phyloP scores from a whole-genome alignment of 1,140 invertebrate species.

The Drosophila leontia region DNA sequence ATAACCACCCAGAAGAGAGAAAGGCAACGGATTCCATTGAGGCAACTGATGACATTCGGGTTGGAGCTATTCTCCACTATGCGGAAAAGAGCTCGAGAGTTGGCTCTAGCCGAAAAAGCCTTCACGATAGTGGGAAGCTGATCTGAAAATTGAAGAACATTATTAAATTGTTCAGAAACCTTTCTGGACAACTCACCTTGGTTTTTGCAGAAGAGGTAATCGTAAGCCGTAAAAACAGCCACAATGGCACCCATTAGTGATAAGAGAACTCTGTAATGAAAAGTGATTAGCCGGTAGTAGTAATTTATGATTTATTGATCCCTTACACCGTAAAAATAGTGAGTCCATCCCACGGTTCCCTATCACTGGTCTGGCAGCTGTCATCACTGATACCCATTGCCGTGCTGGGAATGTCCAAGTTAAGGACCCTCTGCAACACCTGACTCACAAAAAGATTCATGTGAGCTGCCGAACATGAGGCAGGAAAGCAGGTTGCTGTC shows the following conservation, averaged over 20 bases:
- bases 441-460: conserved; percentile 8
- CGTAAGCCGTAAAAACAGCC: conserved; percentile 27
- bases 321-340: conserved; percentile 53
- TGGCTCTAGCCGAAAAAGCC: conserved; percentile 48
- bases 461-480: conserved; percentile 5
- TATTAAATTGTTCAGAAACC: not conserved
- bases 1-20: conserved; percentile 88
- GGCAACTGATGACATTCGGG: conserved; percentile 77
- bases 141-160: conserved; percentile 12
- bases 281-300: not conserved
- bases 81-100: conserved; percentile 46
- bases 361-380: conserved; percentile 17
- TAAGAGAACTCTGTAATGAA: conserved; percentile 32
- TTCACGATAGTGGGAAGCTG: conserved; percentile 27
- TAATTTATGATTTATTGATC: no score
- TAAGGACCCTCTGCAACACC: not conserved
- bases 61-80: conserved; percentile 27
- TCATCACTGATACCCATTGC: not conserved
- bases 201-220: conserved; percentile 40
- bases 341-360: conserved; percentile 15
- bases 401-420: not conserved
- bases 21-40: conserved; percentile 87
- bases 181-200: conserved; percentile 28
- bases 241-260: conserved; percentile 23
- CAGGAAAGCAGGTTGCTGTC: conserved; percentile 20